Evolutionary conservation across 2,113 vertebrate species (phyloP).

Genomic region (Miniopterus natalensis): DNA sequence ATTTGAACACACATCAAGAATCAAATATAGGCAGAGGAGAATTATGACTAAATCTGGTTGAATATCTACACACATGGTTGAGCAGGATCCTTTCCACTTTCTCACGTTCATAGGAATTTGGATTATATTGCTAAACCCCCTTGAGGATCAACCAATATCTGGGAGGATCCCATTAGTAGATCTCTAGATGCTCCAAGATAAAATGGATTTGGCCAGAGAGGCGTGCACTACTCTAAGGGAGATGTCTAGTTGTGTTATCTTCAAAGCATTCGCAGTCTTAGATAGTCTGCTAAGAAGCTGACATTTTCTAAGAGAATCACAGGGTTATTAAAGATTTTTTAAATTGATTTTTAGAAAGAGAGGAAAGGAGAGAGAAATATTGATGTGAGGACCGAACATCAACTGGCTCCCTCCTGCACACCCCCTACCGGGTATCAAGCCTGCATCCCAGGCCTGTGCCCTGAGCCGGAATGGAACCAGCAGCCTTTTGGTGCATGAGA

Average conservation of each 20-base stretch:
- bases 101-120: not conserved
- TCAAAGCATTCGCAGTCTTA: not conserved
- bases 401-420: not conserved
- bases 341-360: not conserved
- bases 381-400: not conserved
- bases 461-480: not conserved
- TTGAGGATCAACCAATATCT: not conserved
- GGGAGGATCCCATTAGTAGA: not conserved
- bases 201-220: not conserved
- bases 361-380: not conserved
- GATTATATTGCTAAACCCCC: not conserved
- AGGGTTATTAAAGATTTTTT: not conserved
- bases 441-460: not conserved
- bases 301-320: slow-evolving; percentile 39
- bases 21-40: not conserved
- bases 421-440: not conserved
- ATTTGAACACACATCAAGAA: slow-evolving; percentile 38
- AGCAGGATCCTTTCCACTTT: not conserved
- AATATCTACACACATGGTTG: not conserved
- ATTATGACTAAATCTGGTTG: not conserved
- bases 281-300: not conserved
- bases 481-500: not conserved
- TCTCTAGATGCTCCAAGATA: not conserved
- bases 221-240: not conserved
- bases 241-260: not conserved